Conservation (phyloP, 2,797 vertebrate species). For the Merluccius polli region DNA sequence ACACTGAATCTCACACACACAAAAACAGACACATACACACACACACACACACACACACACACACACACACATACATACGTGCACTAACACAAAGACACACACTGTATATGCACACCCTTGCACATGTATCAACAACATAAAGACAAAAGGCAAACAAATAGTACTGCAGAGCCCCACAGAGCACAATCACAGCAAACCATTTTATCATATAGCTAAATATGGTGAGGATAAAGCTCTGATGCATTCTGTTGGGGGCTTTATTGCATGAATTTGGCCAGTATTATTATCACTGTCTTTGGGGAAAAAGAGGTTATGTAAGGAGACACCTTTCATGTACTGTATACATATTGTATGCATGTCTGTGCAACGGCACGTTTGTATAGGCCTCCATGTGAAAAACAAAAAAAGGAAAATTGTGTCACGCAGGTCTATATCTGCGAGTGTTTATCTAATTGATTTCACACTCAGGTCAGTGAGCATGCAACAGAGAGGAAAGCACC, state of each 20-base stretch:
- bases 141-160: not conserved
- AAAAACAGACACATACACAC: not conserved
- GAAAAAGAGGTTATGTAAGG: not conserved
- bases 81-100: conserved; percentile 23
- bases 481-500: conserved; percentile 42
- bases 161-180: not conserved
- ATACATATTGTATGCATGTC: conserved; percentile 29
- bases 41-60: conserved; percentile 12
- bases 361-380: conserved; percentile 7
- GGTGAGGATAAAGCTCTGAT: not conserved
- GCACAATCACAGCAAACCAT: not conserved
- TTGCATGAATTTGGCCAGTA: not conserved
- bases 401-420: not conserved
- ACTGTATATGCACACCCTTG: conserved; percentile 15
- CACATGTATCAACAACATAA: not conserved
- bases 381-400: not conserved
- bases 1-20: conserved; percentile 20
- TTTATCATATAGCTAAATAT: not conserved
- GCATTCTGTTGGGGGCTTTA: not conserved
- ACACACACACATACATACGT: conserved; percentile 10
- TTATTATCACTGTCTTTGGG: not conserved
- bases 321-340: not conserved
- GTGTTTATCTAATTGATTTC: conserved; percentile 62
- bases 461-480: conserved; percentile 65
- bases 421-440: conserved; percentile 15